Percentiles rank a stretch among this genome's conserved stretches.
phyloP scores from a whole-genome alignment of 2,113 vertebrate genomes.

The Holacanthus passer region DNA sequence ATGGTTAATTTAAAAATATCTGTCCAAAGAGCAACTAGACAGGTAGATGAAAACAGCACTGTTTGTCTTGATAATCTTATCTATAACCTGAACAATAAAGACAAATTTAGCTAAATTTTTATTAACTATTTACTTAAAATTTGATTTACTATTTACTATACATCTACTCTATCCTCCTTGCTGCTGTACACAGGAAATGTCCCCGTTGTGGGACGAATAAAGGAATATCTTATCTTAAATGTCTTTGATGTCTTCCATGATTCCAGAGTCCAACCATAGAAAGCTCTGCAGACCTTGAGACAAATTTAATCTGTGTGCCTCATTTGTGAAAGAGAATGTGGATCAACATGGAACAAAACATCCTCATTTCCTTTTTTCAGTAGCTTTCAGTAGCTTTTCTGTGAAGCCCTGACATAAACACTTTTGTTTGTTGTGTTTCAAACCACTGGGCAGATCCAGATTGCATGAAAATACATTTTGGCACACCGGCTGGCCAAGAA shows the following conservation, averaged over 20 bases:
- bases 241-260: not conserved
- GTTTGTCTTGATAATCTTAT: not conserved
- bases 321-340: not conserved
- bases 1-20: not conserved
- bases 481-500: not conserved
- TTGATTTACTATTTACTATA: too few relatives aligned
- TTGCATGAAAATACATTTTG: not conserved
- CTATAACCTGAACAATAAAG: not conserved
- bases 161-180: too few relatives aligned
- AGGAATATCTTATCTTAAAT: too few relatives aligned
- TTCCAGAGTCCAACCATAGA: conserved; percentile 4
- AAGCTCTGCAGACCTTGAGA: not conserved
- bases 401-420: not conserved
- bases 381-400: not conserved
- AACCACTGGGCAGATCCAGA: not conserved
- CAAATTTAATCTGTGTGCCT: not conserved
- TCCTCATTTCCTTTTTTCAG: not conserved
- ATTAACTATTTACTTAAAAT: too few relatives aligned
- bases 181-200: too few relatives aligned
- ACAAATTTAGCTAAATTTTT: not conserved
- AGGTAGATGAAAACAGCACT: not conserved
- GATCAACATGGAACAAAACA: not conserved
- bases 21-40: not conserved
- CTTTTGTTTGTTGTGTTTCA: conserved; percentile 12
- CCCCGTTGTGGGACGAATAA: too few relatives aligned